Evolutionary conservation across 2,797 vertebrate species (phyloP).

Genomic region (Pseudochirops cupreus): DNA sequence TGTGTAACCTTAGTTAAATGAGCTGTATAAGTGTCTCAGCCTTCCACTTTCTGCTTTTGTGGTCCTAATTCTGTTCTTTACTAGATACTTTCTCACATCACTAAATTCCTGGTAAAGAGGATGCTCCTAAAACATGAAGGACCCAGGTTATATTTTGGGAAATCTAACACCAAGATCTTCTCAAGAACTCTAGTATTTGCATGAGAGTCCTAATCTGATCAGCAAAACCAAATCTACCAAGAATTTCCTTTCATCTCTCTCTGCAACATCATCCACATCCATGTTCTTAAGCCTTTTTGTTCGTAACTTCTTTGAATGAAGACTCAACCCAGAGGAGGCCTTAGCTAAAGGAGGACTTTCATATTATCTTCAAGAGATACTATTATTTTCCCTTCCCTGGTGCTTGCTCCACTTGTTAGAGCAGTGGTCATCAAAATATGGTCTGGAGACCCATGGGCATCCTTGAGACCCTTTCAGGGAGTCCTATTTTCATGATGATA

Average conservation of each 20-base stretch:
- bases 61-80: neutral
- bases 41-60: neutral
- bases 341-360: neutral
- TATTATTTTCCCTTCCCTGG: neutral
- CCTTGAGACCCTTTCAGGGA: neutral
- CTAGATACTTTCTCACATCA: neutral
- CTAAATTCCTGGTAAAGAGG: too few species aligned
- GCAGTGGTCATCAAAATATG: neutral
- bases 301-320: neutral
- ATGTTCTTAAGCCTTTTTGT: neutral
- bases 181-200: neutral
- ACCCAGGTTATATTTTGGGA: too few species aligned
- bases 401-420: neutral
- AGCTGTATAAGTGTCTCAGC: neutral
- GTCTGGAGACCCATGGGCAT: neutral
- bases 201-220: neutral
- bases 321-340: neutral
- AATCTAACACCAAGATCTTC: neutral
- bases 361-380: neutral
- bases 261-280: neutral
- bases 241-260: neutral
- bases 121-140: too few species aligned
- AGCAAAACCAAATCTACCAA: neutral
- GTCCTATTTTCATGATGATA: neutral
- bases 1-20: neutral